Conservation (phyloP, 2,113 vertebrate genomes). For the Otus sunia region DNA sequence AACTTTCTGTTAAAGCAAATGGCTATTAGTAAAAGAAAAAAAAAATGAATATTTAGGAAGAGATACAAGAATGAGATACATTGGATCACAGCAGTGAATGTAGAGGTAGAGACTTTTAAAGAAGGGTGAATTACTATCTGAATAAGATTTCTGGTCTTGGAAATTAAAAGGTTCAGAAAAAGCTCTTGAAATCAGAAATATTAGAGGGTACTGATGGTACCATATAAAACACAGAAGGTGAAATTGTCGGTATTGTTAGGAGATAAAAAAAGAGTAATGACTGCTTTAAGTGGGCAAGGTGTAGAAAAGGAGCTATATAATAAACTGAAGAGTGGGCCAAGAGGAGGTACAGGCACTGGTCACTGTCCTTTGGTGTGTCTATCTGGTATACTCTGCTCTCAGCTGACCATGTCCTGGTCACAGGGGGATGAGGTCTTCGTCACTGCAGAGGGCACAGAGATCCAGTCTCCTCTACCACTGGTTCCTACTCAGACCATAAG, state of each 20-base stretch:
- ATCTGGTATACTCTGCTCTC: background rate
- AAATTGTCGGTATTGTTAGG: slow-evolving; percentile 27
- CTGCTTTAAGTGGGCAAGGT: background rate
- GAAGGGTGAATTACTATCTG: background rate
- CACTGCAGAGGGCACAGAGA: background rate
- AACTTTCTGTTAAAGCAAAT: background rate
- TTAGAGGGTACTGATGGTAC: background rate
- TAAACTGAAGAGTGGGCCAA: background rate
- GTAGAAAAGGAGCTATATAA: background rate
- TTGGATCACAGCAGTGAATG: background rate
- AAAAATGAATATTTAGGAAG: background rate
- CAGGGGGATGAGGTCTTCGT: background rate
- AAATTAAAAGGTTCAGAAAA: slow-evolving; percentile 40
- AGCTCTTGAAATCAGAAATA: slow-evolving; percentile 47
- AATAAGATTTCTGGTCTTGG: slow-evolving; percentile 1
- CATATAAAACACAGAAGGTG: slow-evolving; percentile 47
- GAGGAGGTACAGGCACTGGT: background rate
- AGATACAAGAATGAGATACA: background rate
- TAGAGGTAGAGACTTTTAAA: background rate
- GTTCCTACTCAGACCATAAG: background rate
- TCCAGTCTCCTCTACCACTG: background rate
- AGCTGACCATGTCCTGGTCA: background rate
- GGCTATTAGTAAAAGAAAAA: background rate
- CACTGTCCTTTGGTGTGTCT: background rate
- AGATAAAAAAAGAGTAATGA: slow-evolving; percentile 30